Base-by-base conservation (phyloP, 2,888 invertebrate species). In the Andrena marginata region DNA sequence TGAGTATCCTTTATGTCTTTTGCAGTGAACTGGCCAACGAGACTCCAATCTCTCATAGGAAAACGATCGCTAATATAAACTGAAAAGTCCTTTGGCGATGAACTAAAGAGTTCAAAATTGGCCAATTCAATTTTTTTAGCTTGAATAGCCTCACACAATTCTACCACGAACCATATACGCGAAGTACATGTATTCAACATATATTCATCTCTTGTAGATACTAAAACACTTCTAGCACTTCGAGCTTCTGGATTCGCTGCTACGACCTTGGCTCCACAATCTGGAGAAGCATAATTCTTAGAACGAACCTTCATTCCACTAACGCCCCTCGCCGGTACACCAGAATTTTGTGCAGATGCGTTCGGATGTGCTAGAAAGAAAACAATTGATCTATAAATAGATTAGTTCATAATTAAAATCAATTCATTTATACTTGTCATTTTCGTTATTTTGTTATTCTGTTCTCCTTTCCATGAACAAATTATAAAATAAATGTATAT, bases 91-190 rank as follows among this genome's bases (percentile, higher is more conserved):
- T 97, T 97, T 16, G 99, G 99, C 33, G 98, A 97, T 0, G 99
- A 99, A 7, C 99, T 99, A 94, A 99, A 99, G 80, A 99, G 95
- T 94, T 99, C 99, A 93, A 98, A 98, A 94, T 99, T 99, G 2
- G 99, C 99, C 88, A 99, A 95, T 91, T 99, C 99, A 83, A 99
- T 97, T 94, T 97, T 97, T 93, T 97, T 98, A 3, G 99, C 97
- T 94, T 99, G 99, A 82, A 99, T 97, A 3, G 99, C 98, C 93
- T 99, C 99, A 95, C 99, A 99, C 1, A 99, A 96, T 94, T 99
- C 99, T 2, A 99, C 97, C 35, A 99, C 97, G 94, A 99, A 98
- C 99, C 99, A 98, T 84, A 98, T 97, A 77, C 97, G 96, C 90
- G 97, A 97, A 88, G 97, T 98, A 94, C 99, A 99, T 0, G 98